Conservation (phyloP, 1,140 invertebrate species). For the Drosophila dunni region DNA sequence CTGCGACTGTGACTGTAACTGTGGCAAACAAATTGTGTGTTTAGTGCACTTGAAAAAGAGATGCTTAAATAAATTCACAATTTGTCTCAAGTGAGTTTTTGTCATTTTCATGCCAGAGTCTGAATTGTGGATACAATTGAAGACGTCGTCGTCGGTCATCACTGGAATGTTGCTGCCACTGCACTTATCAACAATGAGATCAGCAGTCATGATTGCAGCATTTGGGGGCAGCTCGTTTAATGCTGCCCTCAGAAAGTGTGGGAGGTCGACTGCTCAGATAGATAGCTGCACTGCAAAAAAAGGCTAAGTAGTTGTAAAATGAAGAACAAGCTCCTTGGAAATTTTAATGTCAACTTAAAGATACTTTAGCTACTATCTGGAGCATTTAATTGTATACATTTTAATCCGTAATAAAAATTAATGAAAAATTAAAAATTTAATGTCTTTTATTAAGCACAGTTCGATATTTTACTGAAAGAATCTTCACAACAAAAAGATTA, state of each 20-base stretch:
- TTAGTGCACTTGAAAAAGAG: conserved; percentile 67
- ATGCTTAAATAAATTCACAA: conserved; percentile 74
- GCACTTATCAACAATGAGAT: conserved; percentile 76
- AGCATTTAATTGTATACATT: too few relatives aligned
- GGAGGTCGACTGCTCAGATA: conserved; percentile 68
- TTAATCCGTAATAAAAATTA: too few relatives aligned
- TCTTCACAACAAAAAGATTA: too few relatives aligned
- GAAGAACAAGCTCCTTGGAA: too few relatives aligned
- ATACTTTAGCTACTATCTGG: too few relatives aligned
- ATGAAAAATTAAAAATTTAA: too few relatives aligned
- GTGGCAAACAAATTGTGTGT: conserved; percentile 65
- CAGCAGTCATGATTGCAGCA: conserved; percentile 62
- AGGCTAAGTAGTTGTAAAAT: too few relatives aligned
- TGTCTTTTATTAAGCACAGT: too few relatives aligned
- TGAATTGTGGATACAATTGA: conserved; percentile 3
- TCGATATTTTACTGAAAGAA: too few relatives aligned
- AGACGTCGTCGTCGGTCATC: conserved; percentile 40
- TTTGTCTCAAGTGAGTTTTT: conserved; percentile 78
- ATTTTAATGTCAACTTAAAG: too few relatives aligned
- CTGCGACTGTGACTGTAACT: conserved; percentile 7
- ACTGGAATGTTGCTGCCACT: conserved; percentile 57
- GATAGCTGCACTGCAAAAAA: conserved; percentile 38
- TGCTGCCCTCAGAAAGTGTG: conserved; percentile 56
- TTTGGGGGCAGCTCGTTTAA: conserved; percentile 26
- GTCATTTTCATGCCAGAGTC: conserved; percentile 65